Conservation (phyloP, 2,113 vertebrate genomes). For the Donacobius atricapilla region DNA sequence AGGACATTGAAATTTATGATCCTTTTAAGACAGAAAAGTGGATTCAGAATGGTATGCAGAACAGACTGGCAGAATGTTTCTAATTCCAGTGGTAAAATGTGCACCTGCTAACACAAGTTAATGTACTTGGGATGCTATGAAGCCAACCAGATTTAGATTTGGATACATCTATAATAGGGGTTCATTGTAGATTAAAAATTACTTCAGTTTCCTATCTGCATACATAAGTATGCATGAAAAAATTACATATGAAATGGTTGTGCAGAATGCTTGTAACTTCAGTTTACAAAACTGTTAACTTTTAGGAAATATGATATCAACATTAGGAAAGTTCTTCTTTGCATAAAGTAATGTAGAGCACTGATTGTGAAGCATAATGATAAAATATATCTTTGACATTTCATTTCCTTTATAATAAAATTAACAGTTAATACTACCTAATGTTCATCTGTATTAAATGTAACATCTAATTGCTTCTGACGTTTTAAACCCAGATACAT, state of each 20-base stretch:
- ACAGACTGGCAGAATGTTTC: slow-evolving; percentile 75
- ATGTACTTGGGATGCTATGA: slow-evolving; percentile 69
- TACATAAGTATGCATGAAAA: slow-evolving; percentile 61
- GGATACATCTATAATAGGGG: slow-evolving; percentile 67
- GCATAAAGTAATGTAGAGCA: slow-evolving; percentile 78
- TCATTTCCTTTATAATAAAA: slow-evolving; percentile 76
- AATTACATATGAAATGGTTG: slow-evolving; percentile 61
- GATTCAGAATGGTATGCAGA: slow-evolving; percentile 77
- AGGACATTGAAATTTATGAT: slow-evolving; percentile 77
- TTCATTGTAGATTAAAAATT: slow-evolving; percentile 71
- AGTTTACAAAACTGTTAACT: slow-evolving; percentile 67
- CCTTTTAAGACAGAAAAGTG: slow-evolving; percentile 77
- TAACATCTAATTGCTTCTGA: slow-evolving; percentile 73
- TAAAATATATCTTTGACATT: slow-evolving; percentile 78
- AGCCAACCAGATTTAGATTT: slow-evolving; percentile 68
- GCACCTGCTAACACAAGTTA: slow-evolving; percentile 78
- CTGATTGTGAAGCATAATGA: slow-evolving; percentile 80
- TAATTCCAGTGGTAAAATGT: slow-evolving; percentile 72
- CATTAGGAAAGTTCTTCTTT: slow-evolving; percentile 74
- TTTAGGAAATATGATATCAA: slow-evolving; percentile 75
- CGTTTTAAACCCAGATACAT: slow-evolving; percentile 76
- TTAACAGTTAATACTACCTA: slow-evolving; percentile 77
- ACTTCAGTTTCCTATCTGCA: slow-evolving; percentile 65
- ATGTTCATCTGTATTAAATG: slow-evolving; percentile 76
- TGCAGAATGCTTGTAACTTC: slow-evolving; percentile 67